Percentiles rank a stretch among this genome's conserved stretches.
phyloP scores from a whole-genome alignment of 2,113 vertebrate species.

The Alligator mississippiensis region DNA sequence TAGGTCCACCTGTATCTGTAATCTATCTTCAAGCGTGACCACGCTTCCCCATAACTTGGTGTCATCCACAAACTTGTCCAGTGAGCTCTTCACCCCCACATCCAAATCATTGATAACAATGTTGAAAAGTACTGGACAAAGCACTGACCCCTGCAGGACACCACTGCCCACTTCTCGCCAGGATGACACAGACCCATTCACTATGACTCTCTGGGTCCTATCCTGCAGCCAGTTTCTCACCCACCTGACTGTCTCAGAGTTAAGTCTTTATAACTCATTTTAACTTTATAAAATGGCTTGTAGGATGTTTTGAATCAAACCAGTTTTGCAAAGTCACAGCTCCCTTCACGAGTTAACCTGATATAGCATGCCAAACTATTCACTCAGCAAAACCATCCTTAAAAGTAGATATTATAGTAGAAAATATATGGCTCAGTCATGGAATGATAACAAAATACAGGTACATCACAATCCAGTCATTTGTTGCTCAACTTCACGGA shows the following conservation, averaged over 20 bases:
- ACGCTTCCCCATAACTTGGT: too few species aligned
- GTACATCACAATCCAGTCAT: not conserved
- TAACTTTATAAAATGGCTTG: not conserved
- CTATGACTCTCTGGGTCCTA: too few species aligned
- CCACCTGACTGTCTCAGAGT: not conserved
- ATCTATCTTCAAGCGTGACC: too few species aligned
- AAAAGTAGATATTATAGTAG: not conserved
- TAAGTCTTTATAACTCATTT: not conserved
- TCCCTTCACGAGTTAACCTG: not conserved
- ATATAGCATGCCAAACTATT: not conserved
- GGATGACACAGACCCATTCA: too few species aligned
- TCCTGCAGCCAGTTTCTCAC: too few species aligned
- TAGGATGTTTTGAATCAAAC: not conserved
- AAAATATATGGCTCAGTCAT: not conserved
- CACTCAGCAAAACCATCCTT: not conserved
- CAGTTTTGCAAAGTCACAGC: not conserved
- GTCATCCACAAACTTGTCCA: too few species aligned
- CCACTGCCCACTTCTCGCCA: too few species aligned
- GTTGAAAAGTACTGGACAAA: too few species aligned
- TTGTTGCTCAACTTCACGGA: not conserved
- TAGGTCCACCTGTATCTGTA: too few species aligned
- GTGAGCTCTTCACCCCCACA: too few species aligned
- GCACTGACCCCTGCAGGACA: too few species aligned
- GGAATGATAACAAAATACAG: not conserved
- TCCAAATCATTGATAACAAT: too few species aligned